phyloP scores from a whole-genome alignment of 2,797 vertebrate species.

The Hippopotamyrus pictus region DNA sequence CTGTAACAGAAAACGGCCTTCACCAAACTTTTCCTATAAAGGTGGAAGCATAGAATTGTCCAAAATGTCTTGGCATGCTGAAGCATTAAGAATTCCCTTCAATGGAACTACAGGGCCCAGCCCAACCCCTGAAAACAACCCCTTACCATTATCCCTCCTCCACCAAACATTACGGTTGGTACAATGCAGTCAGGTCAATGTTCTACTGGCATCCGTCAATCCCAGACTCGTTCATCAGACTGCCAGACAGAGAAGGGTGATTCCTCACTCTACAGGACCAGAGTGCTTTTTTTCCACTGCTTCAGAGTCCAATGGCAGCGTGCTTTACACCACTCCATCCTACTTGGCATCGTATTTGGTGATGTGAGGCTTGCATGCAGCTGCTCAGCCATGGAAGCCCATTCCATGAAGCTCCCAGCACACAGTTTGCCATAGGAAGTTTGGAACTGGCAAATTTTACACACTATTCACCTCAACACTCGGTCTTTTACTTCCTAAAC shows the following conservation, averaged over 20 bases:
- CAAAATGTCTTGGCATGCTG: neutral
- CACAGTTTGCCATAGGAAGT: neutral
- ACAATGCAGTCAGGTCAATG: neutral
- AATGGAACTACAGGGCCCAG: neutral
- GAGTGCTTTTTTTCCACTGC: neutral
- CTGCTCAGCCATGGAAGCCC: neutral
- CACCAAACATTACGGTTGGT: too few species aligned
- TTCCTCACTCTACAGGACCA: neutral
- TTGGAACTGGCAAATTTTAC: neutral
- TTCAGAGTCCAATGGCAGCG: neutral
- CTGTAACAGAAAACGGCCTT: neutral
- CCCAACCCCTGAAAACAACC: neutral
- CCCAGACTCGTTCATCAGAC: neutral
- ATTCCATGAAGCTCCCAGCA: neutral
- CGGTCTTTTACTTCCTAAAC: neutral
- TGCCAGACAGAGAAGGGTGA: neutral
- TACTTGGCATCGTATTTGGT: neutral
- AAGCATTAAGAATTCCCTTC: neutral
- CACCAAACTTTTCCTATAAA: neutral
- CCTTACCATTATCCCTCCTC: too few species aligned
- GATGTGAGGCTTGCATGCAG: neutral
- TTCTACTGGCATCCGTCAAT: neutral
- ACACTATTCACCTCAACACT: neutral
- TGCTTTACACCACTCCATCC: neutral
- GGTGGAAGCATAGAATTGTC: neutral